Conservation (phyloP, 2,888 invertebrate genomes). For the Chouioia cunea region DNA sequence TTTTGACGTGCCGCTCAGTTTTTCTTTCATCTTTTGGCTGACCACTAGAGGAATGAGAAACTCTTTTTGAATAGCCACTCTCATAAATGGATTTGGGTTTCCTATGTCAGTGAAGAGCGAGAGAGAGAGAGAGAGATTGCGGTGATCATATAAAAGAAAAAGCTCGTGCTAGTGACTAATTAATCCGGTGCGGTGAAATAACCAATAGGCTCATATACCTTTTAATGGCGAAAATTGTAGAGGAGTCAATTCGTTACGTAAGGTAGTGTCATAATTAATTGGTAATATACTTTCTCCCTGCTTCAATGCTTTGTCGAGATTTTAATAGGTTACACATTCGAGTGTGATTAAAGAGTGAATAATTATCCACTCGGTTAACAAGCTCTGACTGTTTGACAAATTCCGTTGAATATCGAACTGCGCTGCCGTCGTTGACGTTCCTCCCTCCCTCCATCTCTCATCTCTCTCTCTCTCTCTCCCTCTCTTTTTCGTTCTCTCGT, state of each 20-base stretch:
- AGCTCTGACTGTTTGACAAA: slow-evolving; percentile 21
- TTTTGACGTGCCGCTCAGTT: slow-evolving; percentile 22
- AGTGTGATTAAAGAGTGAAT: slow-evolving; percentile 41
- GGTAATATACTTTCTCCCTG: slow-evolving; percentile 20
- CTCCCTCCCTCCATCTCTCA: no score
- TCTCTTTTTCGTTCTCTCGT: no score
- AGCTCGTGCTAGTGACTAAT: slow-evolving; percentile 46
- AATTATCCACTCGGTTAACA: slow-evolving; percentile 30
- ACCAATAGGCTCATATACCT: slow-evolving; percentile 42
- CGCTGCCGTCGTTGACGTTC: not conserved
- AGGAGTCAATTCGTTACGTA: slow-evolving; percentile 52
- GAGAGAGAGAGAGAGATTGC: no score
- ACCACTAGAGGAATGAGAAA: not conserved
- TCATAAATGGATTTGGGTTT: slow-evolving; percentile 40
- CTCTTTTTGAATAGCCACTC: slow-evolving; percentile 30
- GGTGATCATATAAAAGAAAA: no score
- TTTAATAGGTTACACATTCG: slow-evolving; percentile 7
- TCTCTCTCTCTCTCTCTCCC: no score
- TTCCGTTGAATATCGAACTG: slow-evolving; percentile 18
- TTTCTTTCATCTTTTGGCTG: no score
- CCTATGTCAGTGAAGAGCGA: not conserved
- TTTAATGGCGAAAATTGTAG: slow-evolving; percentile 46
- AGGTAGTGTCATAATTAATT: slow-evolving; percentile 44
- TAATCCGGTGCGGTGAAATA: slow-evolving; percentile 33
- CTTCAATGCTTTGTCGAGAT: slow-evolving; percentile 20